phyloP scores from a whole-genome alignment of 2,113 vertebrate genomes.

The Mobula hypostoma region DNA sequence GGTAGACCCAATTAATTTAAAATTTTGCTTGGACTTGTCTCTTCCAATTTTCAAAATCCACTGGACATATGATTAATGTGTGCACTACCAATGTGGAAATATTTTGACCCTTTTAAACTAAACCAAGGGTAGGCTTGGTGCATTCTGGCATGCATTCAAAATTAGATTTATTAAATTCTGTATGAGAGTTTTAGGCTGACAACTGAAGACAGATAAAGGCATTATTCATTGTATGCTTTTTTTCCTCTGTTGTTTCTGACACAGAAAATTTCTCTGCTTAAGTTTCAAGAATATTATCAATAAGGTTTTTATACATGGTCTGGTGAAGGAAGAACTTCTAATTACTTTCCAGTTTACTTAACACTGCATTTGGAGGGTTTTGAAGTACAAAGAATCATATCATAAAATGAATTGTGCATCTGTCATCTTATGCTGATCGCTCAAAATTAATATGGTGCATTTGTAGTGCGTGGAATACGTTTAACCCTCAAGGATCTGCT shows the following conservation, averaged over 20 bases:
- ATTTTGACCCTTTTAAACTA: slow-evolving; percentile 98
- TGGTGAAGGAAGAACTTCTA: not conserved
- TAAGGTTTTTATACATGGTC: not conserved
- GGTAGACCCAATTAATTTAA: slow-evolving; percentile 87
- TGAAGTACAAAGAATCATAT: slow-evolving; percentile 15
- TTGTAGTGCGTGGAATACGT: not conserved
- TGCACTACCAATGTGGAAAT: slow-evolving; percentile 83
- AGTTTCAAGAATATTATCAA: slow-evolving; percentile 27
- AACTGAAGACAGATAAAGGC: slow-evolving; percentile 79
- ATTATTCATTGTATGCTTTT: slow-evolving; percentile 70
- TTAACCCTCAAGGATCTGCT: slow-evolving; percentile 5
- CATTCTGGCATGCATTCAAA: slow-evolving; percentile 89
- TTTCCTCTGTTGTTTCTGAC: slow-evolving; percentile 11
- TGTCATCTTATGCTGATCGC: slow-evolving; percentile 9
- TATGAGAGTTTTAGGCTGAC: slow-evolving; percentile 49
- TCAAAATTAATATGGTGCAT: slow-evolving; percentile 4
- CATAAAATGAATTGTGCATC: slow-evolving; percentile 17
- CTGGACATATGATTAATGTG: slow-evolving; percentile 93
- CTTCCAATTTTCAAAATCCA: slow-evolving; percentile 91
- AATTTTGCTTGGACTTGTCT: slow-evolving; percentile 87
- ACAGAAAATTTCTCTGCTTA: not conserved
- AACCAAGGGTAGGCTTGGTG: slow-evolving; percentile 94
- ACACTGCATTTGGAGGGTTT: not conserved
- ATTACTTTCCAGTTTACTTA: slow-evolving; percentile 25
- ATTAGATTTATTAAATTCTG: slow-evolving; percentile 90